A percentile compares a stretch with the other conserved stretches of the same genome.
These are phyloP conservation scores for Phyllotis vaccarum DNA, from an alignment of 2,797 vertebrate species.

Conservation along the genomic window DNA sequence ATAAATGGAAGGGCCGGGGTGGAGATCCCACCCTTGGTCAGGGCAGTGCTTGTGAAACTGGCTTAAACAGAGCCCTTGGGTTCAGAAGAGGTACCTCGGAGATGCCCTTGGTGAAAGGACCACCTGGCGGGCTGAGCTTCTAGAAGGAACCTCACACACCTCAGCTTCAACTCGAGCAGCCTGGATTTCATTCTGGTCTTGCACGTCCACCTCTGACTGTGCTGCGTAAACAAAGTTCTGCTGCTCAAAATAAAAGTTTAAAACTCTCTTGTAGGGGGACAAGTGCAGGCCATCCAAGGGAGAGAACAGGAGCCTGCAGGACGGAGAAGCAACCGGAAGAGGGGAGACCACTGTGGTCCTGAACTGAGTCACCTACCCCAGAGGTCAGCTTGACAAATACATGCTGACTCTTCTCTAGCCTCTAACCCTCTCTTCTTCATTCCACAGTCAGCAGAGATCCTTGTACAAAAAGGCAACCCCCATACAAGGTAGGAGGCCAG, in stretches of 20 bases:
- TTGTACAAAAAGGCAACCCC: not conserved
- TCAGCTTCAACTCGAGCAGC: not conserved
- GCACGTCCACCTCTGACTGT: not conserved
- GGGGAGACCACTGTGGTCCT: not conserved
- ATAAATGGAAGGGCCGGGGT: not conserved
- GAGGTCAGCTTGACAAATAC: not conserved
- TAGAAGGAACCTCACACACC: not conserved
- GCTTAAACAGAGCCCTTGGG: conserved; percentile 67
- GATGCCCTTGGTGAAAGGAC: not conserved
- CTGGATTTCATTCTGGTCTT: not conserved
- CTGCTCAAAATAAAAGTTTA: conserved; percentile 60
- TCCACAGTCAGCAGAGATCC: not conserved
- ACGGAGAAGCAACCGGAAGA: not conserved
- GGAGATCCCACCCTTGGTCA: not conserved
- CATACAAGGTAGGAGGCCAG: not conserved
- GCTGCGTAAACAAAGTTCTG: conserved; percentile 25
- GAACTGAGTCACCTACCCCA: not conserved
- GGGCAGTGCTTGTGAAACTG: conserved; percentile 64
- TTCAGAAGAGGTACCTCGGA: conserved; percentile 51
- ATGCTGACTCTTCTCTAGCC: not conserved
- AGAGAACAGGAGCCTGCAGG: conserved; percentile 32
- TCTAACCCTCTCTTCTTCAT: not conserved
- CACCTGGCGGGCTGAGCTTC: not conserved
- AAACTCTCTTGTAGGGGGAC: not conserved
- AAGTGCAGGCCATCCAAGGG: not conserved